Evolutionary conservation across 2,888 invertebrate genomes (phyloP).

Genomic region (Lumbricus terrestris): DNA sequence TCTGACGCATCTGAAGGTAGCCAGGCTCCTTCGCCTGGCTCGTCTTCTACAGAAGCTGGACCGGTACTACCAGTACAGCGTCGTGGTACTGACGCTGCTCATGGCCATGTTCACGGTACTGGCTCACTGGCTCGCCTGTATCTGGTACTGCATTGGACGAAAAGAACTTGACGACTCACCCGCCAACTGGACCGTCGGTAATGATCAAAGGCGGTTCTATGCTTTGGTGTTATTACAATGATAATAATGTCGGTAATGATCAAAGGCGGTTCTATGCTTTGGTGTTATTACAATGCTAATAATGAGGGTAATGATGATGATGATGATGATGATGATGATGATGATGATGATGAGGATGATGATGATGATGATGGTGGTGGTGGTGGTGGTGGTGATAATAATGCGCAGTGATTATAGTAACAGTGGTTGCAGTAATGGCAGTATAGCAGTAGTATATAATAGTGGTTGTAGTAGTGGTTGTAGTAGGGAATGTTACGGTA

Average conservation of each 20-base stretch:
- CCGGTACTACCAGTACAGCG: slow-evolving; percentile 91
- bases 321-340: neutral
- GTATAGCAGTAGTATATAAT: too few species aligned
- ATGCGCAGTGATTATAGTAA: too few species aligned
- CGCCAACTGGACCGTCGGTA: slow-evolving; percentile 80
- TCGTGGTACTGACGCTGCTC: slow-evolving; percentile 85
- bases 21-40: slow-evolving; percentile 82
- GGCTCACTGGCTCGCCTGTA: slow-evolving; percentile 94
- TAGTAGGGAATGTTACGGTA: too few species aligned
- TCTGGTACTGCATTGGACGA: slow-evolving; percentile 94
- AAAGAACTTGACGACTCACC: slow-evolving; percentile 73
- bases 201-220: slow-evolving; percentile 49
- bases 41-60: slow-evolving; percentile 92
- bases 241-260: slow-evolving; percentile 68
- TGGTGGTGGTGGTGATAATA: too few species aligned
- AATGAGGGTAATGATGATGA: neutral
- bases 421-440: too few species aligned
- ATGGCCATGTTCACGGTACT: slow-evolving; percentile 91
- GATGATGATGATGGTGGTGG: too few species aligned
- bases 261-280: neutral
- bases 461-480: too few species aligned
- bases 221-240: neutral
- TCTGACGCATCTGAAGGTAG: slow-evolving; percentile 83
- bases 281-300: neutral
- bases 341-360: neutral